Base-by-base conservation (phyloP, 1,140 invertebrate species). In the Laupala kohalensis region DNA sequence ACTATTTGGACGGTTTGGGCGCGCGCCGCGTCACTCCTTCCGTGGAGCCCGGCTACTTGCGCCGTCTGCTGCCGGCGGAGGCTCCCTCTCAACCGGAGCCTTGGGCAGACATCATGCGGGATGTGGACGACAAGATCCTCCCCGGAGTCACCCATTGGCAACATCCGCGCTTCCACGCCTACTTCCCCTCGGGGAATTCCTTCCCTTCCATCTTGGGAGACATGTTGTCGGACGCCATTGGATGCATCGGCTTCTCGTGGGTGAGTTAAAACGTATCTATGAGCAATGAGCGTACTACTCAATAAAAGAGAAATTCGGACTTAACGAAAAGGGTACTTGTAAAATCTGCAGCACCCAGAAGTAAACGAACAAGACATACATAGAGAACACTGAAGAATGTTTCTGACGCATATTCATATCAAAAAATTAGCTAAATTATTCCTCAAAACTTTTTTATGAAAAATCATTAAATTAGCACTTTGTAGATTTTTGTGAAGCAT, bases 111-210 rank as follows among this genome's bases (percentile, higher is more conserved):
- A 97, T 99, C 62, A 95, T 99, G 92, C 83, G 83, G 15, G 97
- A 99, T 79, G 90, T 99, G 3, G 95, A 99, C 80, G 86, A 87
- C 27, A 95, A 95, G 83, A 98, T 99, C 74, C 98, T 99, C 95
- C 96, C 96, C 0, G 97, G 97, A 53, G 93, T 97, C 25, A 90
- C 88, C 2, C 89, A 91, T 77, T 90, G 89, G 89, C 88, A 90
- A 77, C 89, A 91, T 79, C 89, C 89, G 0, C 78, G 87, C 65
- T 91, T 90, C 77, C 88, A 90, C 75, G 89, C 89, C 0, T 90
- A 91, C 77, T 91, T 90, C 78, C 89, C 89, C 4, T 86, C 89
- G 5, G 89, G 88, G 25, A 89, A 90, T 78, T 88, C 87, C 0
- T 91, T 84, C 76, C 89, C 89, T 0, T 90, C 89, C 9, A 88